Percentiles rank a stretch among this genome's conserved stretches.
Evolutionary conservation across 1,140 invertebrate species (phyloP).

Genomic region (Asobara japonica): DNA sequence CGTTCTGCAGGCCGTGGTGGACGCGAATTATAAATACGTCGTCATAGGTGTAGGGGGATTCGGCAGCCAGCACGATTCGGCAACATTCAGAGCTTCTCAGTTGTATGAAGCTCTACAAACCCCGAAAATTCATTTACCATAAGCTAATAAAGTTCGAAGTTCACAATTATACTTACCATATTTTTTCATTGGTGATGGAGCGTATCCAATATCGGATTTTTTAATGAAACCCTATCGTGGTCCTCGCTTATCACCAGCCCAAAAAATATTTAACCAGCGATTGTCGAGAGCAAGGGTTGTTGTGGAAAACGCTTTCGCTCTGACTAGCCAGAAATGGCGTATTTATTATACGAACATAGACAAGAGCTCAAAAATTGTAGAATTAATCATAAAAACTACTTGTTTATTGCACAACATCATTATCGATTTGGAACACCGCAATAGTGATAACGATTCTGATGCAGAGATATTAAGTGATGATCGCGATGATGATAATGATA

Average conservation of each 20-base stretch:
- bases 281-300: background rate
- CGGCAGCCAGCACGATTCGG: background rate
- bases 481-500: background rate
- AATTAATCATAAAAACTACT: background rate
- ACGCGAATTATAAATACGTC: conserved; percentile 52
- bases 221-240: background rate
- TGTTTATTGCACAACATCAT: conserved; percentile 2
- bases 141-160: background rate
- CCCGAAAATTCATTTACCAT: background rate
- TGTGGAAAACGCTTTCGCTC: background rate
- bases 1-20: too few species aligned
- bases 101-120: background rate
- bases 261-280: background rate
- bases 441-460: background rate
- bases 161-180: background rate
- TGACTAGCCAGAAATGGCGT: background rate
- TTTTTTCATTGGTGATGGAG: background rate
- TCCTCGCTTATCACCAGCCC: background rate
- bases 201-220: background rate
- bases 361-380: background rate
- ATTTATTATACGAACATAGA: background rate
- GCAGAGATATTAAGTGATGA: too few species aligned
- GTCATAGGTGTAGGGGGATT: conserved; percentile 43
- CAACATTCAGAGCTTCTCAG: background rate
- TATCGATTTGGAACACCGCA: background rate